phyloP scores from a whole-genome alignment of 1,140 invertebrate genomes.

The Psix sp. region DNA sequence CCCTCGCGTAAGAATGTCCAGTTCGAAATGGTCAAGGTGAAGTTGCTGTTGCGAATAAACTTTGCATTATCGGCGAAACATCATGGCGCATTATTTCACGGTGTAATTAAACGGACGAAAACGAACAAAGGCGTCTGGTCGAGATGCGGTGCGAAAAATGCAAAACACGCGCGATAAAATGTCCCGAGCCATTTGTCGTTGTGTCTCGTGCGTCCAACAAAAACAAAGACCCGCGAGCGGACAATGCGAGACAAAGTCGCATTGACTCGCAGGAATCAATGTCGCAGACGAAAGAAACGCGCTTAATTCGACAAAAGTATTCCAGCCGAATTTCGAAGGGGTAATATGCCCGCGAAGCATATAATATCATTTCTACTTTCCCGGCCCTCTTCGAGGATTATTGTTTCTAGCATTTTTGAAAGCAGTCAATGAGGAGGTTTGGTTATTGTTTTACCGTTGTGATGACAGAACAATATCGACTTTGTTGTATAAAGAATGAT shows the following conservation, averaged over 20 bases:
- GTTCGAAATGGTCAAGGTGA: constrained; percentile 34
- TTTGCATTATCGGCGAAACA: constrained; percentile 52
- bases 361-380: constrained; percentile 8
- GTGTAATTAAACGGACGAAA: constrained; percentile 49
- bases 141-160: constrained; percentile 28
- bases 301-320: constrained; percentile 20
- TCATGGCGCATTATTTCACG: constrained; percentile 42
- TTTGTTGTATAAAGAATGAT: too few species aligned
- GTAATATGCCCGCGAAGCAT: constrained; percentile 7
- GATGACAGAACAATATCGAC: too few species aligned
- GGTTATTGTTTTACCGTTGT: constrained; percentile 1
- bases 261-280: constrained; percentile 16
- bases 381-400: too few species aligned
- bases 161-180: constrained; percentile 50
- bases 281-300: constrained; percentile 33
- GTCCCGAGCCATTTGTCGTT: constrained; percentile 26
- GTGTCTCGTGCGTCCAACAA: constrained; percentile 22
- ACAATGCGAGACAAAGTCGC: constrained; percentile 5
- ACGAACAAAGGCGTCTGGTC: constrained; percentile 29
- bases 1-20: not conserved
- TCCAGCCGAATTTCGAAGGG: not conserved
- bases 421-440: too few species aligned
- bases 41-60: constrained; percentile 46
- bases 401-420: not conserved
- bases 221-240: constrained; percentile 12